Base-by-base conservation (phyloP, 2,888 invertebrate species). In the Machimus atricapillus region DNA sequence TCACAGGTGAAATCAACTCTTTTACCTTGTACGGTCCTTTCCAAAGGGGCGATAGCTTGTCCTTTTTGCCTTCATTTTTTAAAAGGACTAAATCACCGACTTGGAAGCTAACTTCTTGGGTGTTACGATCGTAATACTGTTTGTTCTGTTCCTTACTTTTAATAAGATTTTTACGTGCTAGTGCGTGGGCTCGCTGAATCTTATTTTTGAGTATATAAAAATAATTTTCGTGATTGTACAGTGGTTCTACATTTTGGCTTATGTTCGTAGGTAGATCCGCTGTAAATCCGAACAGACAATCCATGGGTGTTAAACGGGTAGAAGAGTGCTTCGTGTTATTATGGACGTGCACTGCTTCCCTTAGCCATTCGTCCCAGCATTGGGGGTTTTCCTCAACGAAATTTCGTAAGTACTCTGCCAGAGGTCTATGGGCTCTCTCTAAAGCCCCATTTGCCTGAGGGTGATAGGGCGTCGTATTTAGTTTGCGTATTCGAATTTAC, bases 361-460 rank as follows among this genome's bases (percentile, higher is more conserved):
- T 8, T 40, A 19, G 6, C n/a, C 8, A 58, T n/a, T 9, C 58
- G 19, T 58, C 58, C 58, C 58, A 58, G 2, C 5, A 7, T 8
- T 16, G 8, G 8, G 8, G 5, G 19, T 7, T 8, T 6, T 8
- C 6, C 4, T n/a, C 8, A 5, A 58, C 58, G 19, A n/a, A 58
- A 9, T 58, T 16, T 19, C 58, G 58, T 8, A n/a, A n/a, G n/a
- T n/a, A n/a, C 8, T 58, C 23, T 6, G 19, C 58, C n/a, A 58
- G 9, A 2, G 58, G 16, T 8, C 34, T 34, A 34, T 34, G 34
- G 34, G 6, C 34, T 34, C 34, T 34, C 34, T 34, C 34, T 34
- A 34, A 34, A 34, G 34, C 34, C 0, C 34, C 90, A 58, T 91
- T 91, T 9, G 85, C 37, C 23, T 87, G 82, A 1, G 87, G 87